phyloP scores from a whole-genome alignment of 2,797 vertebrate genomes.

The Chiloscyllium punctatum region DNA sequence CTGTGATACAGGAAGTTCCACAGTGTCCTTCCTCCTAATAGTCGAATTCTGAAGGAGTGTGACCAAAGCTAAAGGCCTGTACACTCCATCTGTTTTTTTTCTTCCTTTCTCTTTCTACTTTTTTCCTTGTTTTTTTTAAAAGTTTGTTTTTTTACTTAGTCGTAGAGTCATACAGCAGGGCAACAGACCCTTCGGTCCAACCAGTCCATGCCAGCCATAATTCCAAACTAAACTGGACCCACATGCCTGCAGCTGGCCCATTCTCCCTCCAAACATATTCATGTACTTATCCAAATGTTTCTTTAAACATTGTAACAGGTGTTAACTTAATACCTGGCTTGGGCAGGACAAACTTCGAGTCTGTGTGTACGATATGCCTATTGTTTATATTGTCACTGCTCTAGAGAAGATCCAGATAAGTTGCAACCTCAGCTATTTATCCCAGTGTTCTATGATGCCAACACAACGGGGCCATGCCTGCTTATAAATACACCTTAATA shows the following conservation, averaged over 20 bases:
- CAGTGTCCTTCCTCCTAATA: background rate
- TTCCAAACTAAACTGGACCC: no score
- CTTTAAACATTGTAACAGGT: no score
- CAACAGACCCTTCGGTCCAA: no score
- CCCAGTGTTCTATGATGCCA: background rate
- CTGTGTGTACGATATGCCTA: background rate
- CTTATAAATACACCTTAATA: background rate
- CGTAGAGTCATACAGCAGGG: no score
- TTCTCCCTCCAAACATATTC: no score
- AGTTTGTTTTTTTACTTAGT: no score
- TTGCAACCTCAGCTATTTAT: background rate
- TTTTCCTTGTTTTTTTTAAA: no score
- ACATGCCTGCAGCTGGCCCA: no score
- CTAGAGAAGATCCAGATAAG: background rate
- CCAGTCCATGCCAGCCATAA: no score
- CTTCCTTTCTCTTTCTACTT: no score
- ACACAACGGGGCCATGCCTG: background rate
- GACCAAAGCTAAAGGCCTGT: background rate
- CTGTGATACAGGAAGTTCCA: background rate
- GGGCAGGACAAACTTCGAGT: background rate
- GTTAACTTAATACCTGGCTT: background rate
- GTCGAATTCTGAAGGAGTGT: background rate
- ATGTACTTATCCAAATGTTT: no score
- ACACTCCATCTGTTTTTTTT: no score
- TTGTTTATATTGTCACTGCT: background rate